These are phyloP conservation scores for Sinocyclocheilus rhinocerous DNA, from an alignment of 2,113 vertebrate genomes.

Conservation along the genomic window DNA sequence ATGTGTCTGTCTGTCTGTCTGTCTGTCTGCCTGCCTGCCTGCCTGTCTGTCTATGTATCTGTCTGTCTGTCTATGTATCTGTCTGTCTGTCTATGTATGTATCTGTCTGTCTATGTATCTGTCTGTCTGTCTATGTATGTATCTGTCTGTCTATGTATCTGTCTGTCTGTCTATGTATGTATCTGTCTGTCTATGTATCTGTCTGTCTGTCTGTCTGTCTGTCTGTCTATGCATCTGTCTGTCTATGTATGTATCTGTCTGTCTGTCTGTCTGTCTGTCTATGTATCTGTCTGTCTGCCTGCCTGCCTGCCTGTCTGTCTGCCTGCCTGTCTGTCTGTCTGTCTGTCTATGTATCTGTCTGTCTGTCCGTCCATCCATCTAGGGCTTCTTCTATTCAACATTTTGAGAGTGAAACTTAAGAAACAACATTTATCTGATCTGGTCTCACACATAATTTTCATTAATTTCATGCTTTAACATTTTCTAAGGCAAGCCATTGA, in stretches of 20 bases:
- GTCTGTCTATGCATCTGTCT: not conserved
- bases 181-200: too few relatives aligned
- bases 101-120: too few relatives aligned
- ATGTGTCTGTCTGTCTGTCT: too few relatives aligned
- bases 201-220: not conserved
- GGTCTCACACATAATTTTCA: not conserved
- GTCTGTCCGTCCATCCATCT: not conserved
- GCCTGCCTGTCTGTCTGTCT: not conserved
- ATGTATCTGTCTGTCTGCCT: not conserved
- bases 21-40: too few relatives aligned
- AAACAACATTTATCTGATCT: not conserved
- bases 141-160: not conserved
- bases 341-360: fast-evolving
- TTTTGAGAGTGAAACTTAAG: not conserved
- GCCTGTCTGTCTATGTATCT: not conserved
- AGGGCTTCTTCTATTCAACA: not conserved
- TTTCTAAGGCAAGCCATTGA: constrained; percentile 29
- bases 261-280: not conserved
- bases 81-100: too few relatives aligned
- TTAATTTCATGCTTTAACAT: not conserved
- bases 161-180: too few relatives aligned
- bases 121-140: too few relatives aligned
- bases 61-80: not conserved
- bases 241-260: not conserved
- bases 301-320: not conserved